Evolutionary conservation across 2,888 invertebrate genomes (phyloP), one percentile per base, ranked within the genome.

Genomic region (Trissoscelio sp.): DNA sequence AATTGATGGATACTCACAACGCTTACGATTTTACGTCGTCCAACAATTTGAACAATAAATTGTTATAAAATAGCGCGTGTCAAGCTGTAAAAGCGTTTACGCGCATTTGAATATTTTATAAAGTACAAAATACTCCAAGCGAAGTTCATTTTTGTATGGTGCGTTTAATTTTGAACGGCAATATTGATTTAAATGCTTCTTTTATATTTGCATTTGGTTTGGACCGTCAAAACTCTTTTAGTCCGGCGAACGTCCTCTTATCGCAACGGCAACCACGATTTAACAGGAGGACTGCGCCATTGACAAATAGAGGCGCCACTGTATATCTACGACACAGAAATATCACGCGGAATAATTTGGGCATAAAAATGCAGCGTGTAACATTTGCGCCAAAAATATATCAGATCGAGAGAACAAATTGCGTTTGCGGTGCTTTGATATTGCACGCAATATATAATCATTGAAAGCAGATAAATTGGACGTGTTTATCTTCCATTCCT

Each of bases 401-500:
- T 75, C 66, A 51, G 66, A 75, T 58, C n/a, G 62, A 20, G 11
- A 18, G n/a, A 67, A 67, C 66, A 75, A 75, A 75, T 77, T 69
- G 67, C 53, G 22, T n/a, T 11, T 22, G 48, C 51, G 22, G 46
- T 24, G n/a, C 44, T 73, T 73, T 55, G 53, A 60, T 69, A 77
- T 55, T 44, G 69, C 37, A 24, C 14, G 46, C 70, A 48, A 78
- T 78, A 70, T 48, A 70, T 72, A 66, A 66, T 72, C 73, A 55
- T 73, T 46, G 67, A 51, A 60, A 51, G 46, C 20, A 39, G 60
- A 73, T 62, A 53, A 48, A 62, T 60, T 39, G 51, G 39, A 42
- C 73, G 37, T 79, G 62, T 81, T 78, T 81, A 74, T 64, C 69
- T 81, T 74, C 74, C 69, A 64, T 73, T 78, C 53, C 51, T 69